These are phyloP conservation scores for Zaprionus capensis DNA, from an alignment of 1,140 invertebrate species.

Conservation along the genomic window DNA sequence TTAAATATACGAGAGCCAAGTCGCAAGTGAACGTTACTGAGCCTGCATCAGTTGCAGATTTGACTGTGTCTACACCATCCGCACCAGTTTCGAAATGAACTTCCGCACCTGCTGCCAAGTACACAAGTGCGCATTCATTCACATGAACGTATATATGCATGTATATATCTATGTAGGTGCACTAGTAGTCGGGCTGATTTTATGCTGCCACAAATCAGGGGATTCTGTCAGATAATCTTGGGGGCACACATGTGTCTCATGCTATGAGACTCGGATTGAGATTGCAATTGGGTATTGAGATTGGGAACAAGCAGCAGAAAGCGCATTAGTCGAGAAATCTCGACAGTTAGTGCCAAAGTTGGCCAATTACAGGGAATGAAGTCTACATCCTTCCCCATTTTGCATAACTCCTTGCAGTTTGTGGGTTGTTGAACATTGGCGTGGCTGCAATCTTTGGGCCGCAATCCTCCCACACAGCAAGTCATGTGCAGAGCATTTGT, in stretches of 20 bases:
- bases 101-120: conserved; percentile 28
- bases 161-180: conserved; percentile 9
- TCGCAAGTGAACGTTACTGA: conserved; percentile 47
- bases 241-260: conserved; percentile 22
- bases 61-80: background rate
- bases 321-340: conserved; percentile 55
- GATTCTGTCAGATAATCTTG: conserved; percentile 58
- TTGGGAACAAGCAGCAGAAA: conserved; percentile 30
- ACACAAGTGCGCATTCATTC: conserved; percentile 8
- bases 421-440: conserved; percentile 92
- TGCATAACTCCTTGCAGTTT: conserved; percentile 88
- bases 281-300: conserved; percentile 26
- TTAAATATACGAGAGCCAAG: conserved; percentile 67
- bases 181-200: conserved; percentile 64
- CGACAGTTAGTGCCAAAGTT: conserved; percentile 35
- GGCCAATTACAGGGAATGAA: conserved; percentile 36
- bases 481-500: conserved; percentile 97
- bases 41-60: background rate
- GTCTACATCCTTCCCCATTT: conserved; percentile 21
- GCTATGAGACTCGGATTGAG: conserved; percentile 3
- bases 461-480: conserved; percentile 94
- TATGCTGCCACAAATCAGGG: conserved; percentile 15
- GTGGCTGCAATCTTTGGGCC: conserved; percentile 97
- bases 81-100: background rate
- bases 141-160: background rate